Conservation (phyloP, 2,888 invertebrate genomes). For the Boloria selene region DNA sequence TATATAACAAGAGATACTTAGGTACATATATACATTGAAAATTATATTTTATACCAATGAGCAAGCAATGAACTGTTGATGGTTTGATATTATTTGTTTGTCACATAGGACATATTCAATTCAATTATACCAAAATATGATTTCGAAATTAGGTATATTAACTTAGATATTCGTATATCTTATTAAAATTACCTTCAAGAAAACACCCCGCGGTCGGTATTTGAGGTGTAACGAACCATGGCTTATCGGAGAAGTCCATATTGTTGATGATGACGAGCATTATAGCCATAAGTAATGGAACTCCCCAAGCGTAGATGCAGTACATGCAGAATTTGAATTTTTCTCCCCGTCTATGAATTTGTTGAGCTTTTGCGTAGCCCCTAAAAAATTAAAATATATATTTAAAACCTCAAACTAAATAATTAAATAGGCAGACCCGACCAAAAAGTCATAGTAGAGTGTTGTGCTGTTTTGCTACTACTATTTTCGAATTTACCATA, state of each 20-base stretch:
- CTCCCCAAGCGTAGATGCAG: slow-evolving; percentile 62
- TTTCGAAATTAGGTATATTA: no score
- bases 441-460: no score
- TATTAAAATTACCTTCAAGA: slow-evolving; percentile 58
- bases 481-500: no score
- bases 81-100: no score
- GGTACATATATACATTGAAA: no score
- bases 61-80: no score
- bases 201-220: slow-evolving; percentile 58
- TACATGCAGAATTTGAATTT: slow-evolving; percentile 66
- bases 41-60: no score
- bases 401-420: not conserved
- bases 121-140: no score
- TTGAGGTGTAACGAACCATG: slow-evolving; percentile 64
- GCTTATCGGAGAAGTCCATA: slow-evolving; percentile 47
- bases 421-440: not conserved
- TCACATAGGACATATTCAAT: no score
- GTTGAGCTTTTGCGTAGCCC: slow-evolving; percentile 70
- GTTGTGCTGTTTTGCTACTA: no score
- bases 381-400: slow-evolving; percentile 45
- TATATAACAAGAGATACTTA: no score
- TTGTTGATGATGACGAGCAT: slow-evolving; percentile 44
- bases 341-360: slow-evolving; percentile 68
- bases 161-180: no score
- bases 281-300: slow-evolving; percentile 59